Evolutionary conservation across 2,113 vertebrate genomes (phyloP), one percentile per base, ranked within the genome.

Genomic region (Oreochromis aureus): DNA sequence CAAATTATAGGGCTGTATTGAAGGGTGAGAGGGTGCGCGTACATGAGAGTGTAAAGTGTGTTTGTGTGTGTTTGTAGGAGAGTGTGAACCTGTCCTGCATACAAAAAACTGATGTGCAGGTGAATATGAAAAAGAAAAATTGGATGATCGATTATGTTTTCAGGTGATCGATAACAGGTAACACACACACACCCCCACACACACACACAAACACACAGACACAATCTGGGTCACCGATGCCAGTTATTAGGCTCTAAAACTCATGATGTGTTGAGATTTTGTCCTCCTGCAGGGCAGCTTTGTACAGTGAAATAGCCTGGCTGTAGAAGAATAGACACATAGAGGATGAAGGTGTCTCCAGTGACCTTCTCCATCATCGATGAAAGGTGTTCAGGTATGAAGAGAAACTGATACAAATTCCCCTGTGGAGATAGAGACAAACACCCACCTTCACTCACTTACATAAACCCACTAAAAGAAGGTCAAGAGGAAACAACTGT

Each of bases 1-100:
- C 94, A 95, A 96, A 96, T 96, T 95, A 96, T 95, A 93, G 95
- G 94, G 90, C 91, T 92, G 92, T 90, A 87, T 91, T 92, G 94
- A 94, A 94, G 94, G 94, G 94, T 51, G 90, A 82, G 90, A 84
- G 85, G 36, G 80, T 66, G 86, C 81, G 59, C 12, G 71, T 73
- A 56, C 9, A 86, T 86, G 87, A 36, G 86, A 53, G 83, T 63
- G 88, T 55, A 41, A 83, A 73, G 85, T 79, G 55, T 83, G 63
- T 59, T 36, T 61, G 82, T 86, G 88, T 85, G 90, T 82, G 86
- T 80, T 76, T 89, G 91, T 61, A 66, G 80, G 86, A 61, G 87
- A 91, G 69, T 48, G 87, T 1, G n/a, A 89, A 93, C 93, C 82
- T 88, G 87, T 85, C 82, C 91, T 92, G 91, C 91, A 95, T 94